phyloP scores from a whole-genome alignment of 1,140 invertebrate species.

The Triops cancriformis region DNA sequence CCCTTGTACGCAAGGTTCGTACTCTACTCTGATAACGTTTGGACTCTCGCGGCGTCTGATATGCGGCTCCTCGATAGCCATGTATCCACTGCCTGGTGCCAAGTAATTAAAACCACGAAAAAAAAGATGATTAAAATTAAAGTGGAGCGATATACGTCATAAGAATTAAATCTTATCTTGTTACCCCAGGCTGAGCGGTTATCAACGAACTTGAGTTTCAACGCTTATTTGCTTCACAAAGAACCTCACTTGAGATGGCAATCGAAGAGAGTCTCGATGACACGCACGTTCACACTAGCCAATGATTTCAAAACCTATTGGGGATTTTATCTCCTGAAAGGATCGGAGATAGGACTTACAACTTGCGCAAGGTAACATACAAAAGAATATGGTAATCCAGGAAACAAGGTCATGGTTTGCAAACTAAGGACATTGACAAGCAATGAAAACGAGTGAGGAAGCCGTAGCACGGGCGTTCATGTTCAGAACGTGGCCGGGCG shows the following conservation, averaged over 20 bases:
- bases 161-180: conserved; percentile 12
- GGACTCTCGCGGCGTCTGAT: conserved; percentile 56
- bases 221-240: conserved; percentile 58
- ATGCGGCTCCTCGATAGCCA: conserved; percentile 60
- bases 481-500: too few species aligned
- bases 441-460: too few species aligned
- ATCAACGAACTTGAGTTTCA: conserved; percentile 61
- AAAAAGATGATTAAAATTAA: neutral
- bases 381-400: too few species aligned
- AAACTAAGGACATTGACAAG: too few species aligned
- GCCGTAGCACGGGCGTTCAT: too few species aligned
- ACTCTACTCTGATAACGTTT: conserved; percentile 45
- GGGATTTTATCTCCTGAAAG: conserved; percentile 68
- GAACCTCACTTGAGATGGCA: conserved; percentile 48
- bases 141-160: neutral
- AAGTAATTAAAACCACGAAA: conserved; percentile 43
- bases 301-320: conserved; percentile 76
- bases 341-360: conserved; percentile 61
- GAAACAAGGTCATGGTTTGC: too few species aligned
- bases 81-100: conserved; percentile 68
- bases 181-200: conserved; percentile 53
- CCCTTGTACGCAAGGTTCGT: conserved; percentile 58
- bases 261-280: conserved; percentile 54
- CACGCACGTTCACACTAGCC: conserved; percentile 54
- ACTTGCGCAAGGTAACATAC: conserved; percentile 57